These are phyloP conservation scores for Oophaga sylvatica DNA, from an alignment of 2,797 vertebrate genomes.

Conservation along the genomic window DNA sequence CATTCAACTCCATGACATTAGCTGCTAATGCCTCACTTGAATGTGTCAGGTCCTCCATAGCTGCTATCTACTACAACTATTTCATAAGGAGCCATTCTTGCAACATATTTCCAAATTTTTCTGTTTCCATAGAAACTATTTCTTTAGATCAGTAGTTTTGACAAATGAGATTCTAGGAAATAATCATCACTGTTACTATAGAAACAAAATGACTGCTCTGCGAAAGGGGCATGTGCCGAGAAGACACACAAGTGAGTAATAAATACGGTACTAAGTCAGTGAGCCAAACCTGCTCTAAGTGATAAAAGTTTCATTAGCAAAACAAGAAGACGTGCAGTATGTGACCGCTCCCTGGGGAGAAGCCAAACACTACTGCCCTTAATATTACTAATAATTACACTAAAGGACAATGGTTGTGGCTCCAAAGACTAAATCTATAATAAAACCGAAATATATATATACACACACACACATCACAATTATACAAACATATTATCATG, in stretches of 20 bases:
- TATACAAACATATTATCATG: too few species aligned
- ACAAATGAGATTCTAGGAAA: neutral
- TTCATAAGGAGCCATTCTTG: neutral
- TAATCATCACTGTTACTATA: constrained; percentile 20
- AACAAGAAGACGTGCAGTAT: constrained; percentile 14
- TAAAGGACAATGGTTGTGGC: neutral
- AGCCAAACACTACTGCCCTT: neutral
- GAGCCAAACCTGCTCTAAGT: neutral
- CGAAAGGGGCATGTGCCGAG: neutral
- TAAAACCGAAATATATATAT: too few species aligned
- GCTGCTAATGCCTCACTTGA: too few species aligned
- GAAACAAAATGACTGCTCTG: constrained; percentile 12
- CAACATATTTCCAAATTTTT: neutral
- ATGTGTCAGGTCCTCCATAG: too few species aligned
- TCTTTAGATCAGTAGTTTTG: constrained; percentile 6
- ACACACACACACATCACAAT: too few species aligned
- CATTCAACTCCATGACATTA: too few species aligned
- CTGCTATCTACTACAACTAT: too few species aligned
- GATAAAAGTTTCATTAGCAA: neutral
- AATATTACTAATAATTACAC: neutral
- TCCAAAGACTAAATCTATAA: neutral
- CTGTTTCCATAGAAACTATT: constrained; percentile 37
- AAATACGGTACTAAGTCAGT: constrained; percentile 24
- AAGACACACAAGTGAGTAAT: constrained; percentile 20
- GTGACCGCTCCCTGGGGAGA: neutral